Conservation (phyloP, 2,888 invertebrate species). For the Eupithecia pulchellata region DNA sequence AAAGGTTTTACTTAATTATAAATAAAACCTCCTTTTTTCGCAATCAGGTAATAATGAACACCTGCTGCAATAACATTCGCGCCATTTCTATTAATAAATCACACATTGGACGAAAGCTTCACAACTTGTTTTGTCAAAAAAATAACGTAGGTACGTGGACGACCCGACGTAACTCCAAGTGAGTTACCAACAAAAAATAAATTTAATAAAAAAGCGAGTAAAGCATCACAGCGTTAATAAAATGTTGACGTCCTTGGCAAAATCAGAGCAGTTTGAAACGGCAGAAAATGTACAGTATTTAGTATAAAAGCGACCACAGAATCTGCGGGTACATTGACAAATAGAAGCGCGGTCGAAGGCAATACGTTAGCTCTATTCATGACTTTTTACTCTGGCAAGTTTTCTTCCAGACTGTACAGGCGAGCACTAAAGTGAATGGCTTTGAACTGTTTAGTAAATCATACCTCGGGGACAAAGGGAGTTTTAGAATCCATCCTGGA, state of each 20-base stretch:
- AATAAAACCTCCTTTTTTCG: no score
- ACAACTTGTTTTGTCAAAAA: not conserved
- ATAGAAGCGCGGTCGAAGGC: slow-evolving; percentile 48
- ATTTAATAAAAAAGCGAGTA: not conserved
- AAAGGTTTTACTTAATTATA: no score
- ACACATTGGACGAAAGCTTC: not conserved
- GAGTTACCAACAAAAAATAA: not conserved
- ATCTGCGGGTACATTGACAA: slow-evolving; percentile 51
- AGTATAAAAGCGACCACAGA: slow-evolving; percentile 41
- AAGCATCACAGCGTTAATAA: slow-evolving; percentile 9
- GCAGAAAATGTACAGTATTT: slow-evolving; percentile 23
- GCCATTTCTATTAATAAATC: no score
- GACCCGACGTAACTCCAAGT: not conserved
- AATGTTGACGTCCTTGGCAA: slow-evolving; percentile 8
- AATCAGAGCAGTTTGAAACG: slow-evolving; percentile 9
- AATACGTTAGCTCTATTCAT: slow-evolving; percentile 47
- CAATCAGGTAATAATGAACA: no score
- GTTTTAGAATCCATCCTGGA: not conserved
- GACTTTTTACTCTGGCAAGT: slow-evolving; percentile 49
- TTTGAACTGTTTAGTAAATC: not conserved
- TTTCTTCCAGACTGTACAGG: slow-evolving; percentile 47
- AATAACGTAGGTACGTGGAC: not conserved
- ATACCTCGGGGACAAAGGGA: not conserved
- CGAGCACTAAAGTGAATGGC: slow-evolving; percentile 8
- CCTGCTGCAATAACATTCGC: no score